These are phyloP conservation scores for Prorops nasuta DNA, from an alignment of 1,140 invertebrate genomes.

Conservation along the genomic window DNA sequence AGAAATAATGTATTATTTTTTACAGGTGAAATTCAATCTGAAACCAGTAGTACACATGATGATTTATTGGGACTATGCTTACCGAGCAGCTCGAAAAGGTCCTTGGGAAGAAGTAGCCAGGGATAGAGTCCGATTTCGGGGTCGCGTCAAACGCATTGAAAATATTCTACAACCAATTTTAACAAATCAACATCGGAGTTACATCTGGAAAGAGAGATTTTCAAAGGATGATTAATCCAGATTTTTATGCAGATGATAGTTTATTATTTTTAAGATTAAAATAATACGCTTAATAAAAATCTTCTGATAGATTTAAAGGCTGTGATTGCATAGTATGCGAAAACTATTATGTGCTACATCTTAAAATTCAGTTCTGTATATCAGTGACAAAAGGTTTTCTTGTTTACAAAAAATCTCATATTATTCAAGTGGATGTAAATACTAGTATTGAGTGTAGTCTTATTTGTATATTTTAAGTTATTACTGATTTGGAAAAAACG, in stretches of 20 bases:
- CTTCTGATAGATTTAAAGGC: constrained; percentile 16
- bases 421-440: too few species aligned
- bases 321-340: constrained; percentile 17
- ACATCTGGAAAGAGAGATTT: constrained; percentile 60
- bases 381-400: too few species aligned
- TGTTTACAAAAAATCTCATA: too few species aligned
- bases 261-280: background rate
- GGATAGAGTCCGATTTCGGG: constrained; percentile 61
- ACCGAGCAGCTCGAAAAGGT: constrained; percentile 63
- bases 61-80: constrained; percentile 65
- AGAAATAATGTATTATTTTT: constrained; percentile 25
- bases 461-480: too few species aligned
- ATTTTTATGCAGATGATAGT: background rate
- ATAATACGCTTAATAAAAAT: constrained; percentile 9
- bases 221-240: background rate
- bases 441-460: too few species aligned
- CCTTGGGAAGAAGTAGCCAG: constrained; percentile 64
- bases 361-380: too few species aligned
- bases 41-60: constrained; percentile 60
- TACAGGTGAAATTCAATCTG: constrained; percentile 63
- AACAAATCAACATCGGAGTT: constrained; percentile 53
- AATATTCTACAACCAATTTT: constrained; percentile 55
- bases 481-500: too few species aligned
- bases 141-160: constrained; percentile 52
- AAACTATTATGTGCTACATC: too few species aligned